These are phyloP conservation scores for Eciton burchellii DNA, from an alignment of 1,140 invertebrate genomes.

Conservation along the genomic window DNA sequence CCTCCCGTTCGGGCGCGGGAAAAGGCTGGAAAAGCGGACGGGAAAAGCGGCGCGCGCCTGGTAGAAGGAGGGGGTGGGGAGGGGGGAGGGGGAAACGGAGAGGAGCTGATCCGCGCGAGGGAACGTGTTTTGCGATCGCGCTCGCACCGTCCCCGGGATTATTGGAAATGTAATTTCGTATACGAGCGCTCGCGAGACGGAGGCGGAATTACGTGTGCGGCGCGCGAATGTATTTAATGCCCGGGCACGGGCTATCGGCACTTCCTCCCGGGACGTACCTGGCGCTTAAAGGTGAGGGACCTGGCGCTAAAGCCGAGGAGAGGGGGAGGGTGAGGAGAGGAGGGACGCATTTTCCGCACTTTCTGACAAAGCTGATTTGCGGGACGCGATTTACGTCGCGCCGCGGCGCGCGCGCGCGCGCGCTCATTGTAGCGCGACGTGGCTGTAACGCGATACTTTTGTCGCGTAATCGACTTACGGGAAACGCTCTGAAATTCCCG, in stretches of 20 bases:
- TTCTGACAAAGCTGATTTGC: conserved; percentile 55
- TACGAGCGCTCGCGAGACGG: conserved; percentile 45
- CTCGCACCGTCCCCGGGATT: conserved; percentile 54
- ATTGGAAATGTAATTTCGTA: conserved; percentile 73
- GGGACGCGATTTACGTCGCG: conserved; percentile 26
- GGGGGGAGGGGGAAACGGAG: conserved; percentile 27
- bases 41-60: conserved; percentile 6
- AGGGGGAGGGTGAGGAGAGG: too few relatives aligned
- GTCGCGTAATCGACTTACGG: conserved; percentile 43
- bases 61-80: background rate
- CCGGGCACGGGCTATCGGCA: conserved; percentile 30
- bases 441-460: conserved; percentile 26
- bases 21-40: background rate
- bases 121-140: conserved; percentile 54
- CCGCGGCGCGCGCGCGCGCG: background rate
- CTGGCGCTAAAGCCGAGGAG: conserved; percentile 21
- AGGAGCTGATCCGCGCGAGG: conserved; percentile 54
- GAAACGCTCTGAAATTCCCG: conserved; percentile 9
- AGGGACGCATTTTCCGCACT: conserved; percentile 36
- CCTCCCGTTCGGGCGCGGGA: background rate
- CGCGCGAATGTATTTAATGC: conserved; percentile 59
- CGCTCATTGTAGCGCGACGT: conserved; percentile 15
- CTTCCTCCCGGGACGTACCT: too few relatives aligned
- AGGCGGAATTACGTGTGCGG: conserved; percentile 61
- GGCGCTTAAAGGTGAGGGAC: conserved; percentile 58